Base-by-base conservation (phyloP, 2,888 invertebrate genomes). In the Tinea semifulvella region DNA sequence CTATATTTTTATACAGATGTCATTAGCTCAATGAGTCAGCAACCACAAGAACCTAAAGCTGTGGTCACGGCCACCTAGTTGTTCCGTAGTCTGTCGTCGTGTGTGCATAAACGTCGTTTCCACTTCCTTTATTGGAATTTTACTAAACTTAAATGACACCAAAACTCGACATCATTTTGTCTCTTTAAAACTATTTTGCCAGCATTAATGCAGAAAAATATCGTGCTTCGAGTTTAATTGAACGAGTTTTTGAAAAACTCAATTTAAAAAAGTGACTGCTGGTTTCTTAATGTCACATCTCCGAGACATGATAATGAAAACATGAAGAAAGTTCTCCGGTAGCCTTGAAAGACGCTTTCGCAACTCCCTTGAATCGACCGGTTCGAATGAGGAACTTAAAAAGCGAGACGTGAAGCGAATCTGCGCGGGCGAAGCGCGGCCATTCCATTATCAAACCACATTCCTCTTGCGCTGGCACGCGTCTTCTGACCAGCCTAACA, bases 341-440 rank as follows among this genome's bases (percentile, higher is more conserved):
- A 54, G 52, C 55, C 56, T 56, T 56, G 55, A 53, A 46, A 36
- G 20, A 14, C 48, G 54, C 54, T 57, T 56, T 56, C 56, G 56
- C 56, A 51, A 53, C 53, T 35, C 42, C 44, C 22, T 36, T 28
- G 35, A 36, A 22, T 47, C 50, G 50, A 56, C 57, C 56, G 54
- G 57, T 57, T 53, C 50, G 27, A 44, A 51, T 48, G 49, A 55
- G 53, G 53, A 54, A 40, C 40, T 40, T 40, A 40, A 40, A 40
- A 40, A 40, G 40, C 40, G 40, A 40, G 40, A 22, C 40, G 20
- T 20, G 40, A 16, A 14, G 36, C 36, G 18, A 18, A 31, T 18
- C 11, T 36, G 36, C 36, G 36, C 36, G 36, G 36, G 36, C 36
- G 40, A 40, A 20, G 40, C 40, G 7, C 40, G 40, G 13, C 22